Evolutionary conservation across 30 jellyfish, hydroid and myxozoan genomes (phyloP).

Genomic region (Turritopsis rubra): DNA sequence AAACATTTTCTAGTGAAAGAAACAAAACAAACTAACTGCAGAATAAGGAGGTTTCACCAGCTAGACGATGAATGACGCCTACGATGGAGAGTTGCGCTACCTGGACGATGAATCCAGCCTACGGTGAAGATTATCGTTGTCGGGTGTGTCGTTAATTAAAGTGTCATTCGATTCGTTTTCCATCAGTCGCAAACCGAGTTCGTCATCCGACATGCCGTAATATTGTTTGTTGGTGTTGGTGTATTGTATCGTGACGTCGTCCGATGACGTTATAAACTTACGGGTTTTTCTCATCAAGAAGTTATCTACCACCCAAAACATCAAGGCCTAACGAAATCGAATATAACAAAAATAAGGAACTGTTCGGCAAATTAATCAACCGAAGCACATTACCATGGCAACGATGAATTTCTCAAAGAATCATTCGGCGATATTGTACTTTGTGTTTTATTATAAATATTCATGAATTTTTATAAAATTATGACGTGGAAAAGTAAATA

Average conservation of each 20-base stretch:
- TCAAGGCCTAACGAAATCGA: conserved; percentile 52
- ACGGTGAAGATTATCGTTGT: conserved; percentile 5
- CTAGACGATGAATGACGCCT: no score
- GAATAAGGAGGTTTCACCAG: no score
- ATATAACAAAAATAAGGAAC: no score
- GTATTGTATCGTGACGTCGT: conserved; percentile 28
- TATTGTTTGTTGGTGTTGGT: background rate
- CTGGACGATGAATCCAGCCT: background rate
- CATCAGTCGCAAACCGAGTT: conserved; percentile 58
- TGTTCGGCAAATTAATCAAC: no score
- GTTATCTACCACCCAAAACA: conserved; percentile 96
- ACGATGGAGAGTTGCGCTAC: background rate
- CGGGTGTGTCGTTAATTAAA: conserved; percentile 25
- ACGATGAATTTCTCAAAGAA: background rate
- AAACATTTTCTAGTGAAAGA: no score
- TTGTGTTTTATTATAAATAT: background rate
- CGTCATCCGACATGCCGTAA: conserved; percentile 66
- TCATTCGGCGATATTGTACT: background rate
- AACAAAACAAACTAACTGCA: no score
- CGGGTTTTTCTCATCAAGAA: conserved; percentile 73
- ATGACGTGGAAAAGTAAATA: no score
- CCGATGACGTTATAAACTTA: conserved; percentile 17
- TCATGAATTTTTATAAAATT: no score
- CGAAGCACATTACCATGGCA: background rate
- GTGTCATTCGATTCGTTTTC: conserved; percentile 69